Evolutionary conservation across 2,888 invertebrate genomes (phyloP), one percentile per base, ranked within the genome.

Genomic region (Gortyna flavago): DNA sequence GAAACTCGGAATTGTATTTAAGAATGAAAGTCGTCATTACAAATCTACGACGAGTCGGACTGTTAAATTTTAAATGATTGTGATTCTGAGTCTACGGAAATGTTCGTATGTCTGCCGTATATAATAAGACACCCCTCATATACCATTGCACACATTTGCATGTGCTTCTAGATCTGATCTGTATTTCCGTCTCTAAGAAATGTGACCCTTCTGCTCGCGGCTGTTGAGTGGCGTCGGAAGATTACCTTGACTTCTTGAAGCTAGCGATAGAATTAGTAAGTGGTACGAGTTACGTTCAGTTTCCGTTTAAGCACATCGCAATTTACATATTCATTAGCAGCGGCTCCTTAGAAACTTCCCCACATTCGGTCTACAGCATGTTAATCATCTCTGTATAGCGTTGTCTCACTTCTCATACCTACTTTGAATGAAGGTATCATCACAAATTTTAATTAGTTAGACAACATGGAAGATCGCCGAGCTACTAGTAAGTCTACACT

Each of bases 321-420:
- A 54, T 83, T 75, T 79, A 80, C 86, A 87, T 83, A 85, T 83
- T 87, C 54, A 87, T 87, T 35, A 75, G 65, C 51, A 2, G 64
- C 61, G 75, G 86, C 84, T 68, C 64, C 61, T 75, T 48, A 32
- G 41, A 64, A 29, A 35, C 67, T 79, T 61, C n/a, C 64, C 69
- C 25, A 44, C 62, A 11, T 18, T 48, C 62, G 54, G 54, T 21
- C 59, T 6, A 61, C 59, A 21, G 64, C 69, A 59, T 35, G 29
- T 48, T 51, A 18, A 69, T 67, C 41, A 44, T 35, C 9, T 38
- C 44, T 54, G 41, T 48, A 59, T 44, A 38, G 44, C 51, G 71
- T 64, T 69, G 75, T 65, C 38, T 54, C 74, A 61, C 29, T 64
- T 57, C 32, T 41, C 67, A 48, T 54, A 38, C 35, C 5, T n/a